Evolutionary conservation across 23 tunicate species (phyloP).

Genomic region (Botrylloides violaceus): DNA sequence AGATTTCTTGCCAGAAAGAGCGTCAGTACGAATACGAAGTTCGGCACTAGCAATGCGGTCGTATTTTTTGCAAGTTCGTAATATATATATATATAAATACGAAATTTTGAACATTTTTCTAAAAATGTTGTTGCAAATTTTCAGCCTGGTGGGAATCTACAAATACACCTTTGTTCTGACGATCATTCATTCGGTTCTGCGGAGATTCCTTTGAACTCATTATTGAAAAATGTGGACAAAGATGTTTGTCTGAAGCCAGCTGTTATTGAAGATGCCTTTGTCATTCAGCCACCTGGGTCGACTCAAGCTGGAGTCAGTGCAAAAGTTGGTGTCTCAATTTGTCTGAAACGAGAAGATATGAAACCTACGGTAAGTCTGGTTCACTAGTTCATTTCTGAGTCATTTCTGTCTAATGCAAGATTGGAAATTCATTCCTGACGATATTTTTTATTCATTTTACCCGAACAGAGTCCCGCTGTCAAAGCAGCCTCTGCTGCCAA

Average conservation of each 20-base stretch:
- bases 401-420: neutral
- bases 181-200: constrained; percentile 84
- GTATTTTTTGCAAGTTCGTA: constrained; percentile 37
- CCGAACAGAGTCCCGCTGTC: neutral
- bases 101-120: too few relatives aligned
- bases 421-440: neutral
- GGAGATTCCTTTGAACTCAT: constrained; percentile 15
- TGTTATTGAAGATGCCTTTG: constrained; percentile 44
- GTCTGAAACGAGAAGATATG: constrained; percentile 45
- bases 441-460: too few relatives aligned
- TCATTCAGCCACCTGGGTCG: constrained; percentile 35
- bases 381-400: too few relatives aligned
- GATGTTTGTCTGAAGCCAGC: constrained; percentile 29
- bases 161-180: constrained; percentile 83
- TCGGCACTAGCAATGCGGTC: constrained; percentile 33
- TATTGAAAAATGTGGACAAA: constrained; percentile 19
- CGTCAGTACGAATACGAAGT: constrained; percentile 71
- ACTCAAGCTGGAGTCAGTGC: constrained; percentile 40
- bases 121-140: neutral
- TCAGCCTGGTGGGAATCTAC: constrained; percentile 25
- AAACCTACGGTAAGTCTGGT: neutral
- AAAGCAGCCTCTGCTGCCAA: neutral
- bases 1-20: constrained; percentile 82
- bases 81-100: neutral
- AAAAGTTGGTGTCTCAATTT: constrained; percentile 47